Evolutionary conservation across 2,113 vertebrate species (phyloP).

Genomic region (Bubo bubo): DNA sequence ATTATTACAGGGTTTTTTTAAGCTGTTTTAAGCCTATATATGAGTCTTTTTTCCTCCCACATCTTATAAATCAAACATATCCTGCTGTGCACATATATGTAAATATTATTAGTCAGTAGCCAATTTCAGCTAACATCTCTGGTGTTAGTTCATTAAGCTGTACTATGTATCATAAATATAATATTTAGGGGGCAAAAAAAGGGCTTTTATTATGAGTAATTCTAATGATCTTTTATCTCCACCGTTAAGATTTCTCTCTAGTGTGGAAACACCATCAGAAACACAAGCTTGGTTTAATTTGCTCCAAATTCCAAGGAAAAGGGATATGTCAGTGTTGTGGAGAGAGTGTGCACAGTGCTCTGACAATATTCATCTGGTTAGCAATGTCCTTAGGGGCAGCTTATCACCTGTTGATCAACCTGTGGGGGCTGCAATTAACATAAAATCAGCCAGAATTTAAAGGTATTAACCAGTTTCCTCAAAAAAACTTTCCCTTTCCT

Average conservation of each 20-base stretch:
- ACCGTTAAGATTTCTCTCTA: not conserved
- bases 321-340: not conserved
- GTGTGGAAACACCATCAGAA: not conserved
- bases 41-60: not conserved
- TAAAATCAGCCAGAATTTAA: not conserved
- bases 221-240: not conserved
- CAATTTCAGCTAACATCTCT: not conserved
- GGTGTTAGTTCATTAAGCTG: not conserved
- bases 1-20: fast-evolving
- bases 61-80: not conserved
- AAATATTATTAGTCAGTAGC: not conserved
- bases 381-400: not conserved
- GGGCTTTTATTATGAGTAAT: not conserved
- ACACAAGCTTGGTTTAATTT: not conserved
- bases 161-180: not conserved
- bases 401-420: not conserved
- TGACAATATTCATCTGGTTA: not conserved
- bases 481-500: not conserved
- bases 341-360: not conserved
- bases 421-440: not conserved
- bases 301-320: not conserved
- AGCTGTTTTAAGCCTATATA: not conserved
- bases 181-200: not conserved
- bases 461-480: not conserved
- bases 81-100: not conserved